Evolutionary conservation across 2,797 vertebrate genomes (phyloP).

Genomic region (Microcaecilia unicolor): DNA sequence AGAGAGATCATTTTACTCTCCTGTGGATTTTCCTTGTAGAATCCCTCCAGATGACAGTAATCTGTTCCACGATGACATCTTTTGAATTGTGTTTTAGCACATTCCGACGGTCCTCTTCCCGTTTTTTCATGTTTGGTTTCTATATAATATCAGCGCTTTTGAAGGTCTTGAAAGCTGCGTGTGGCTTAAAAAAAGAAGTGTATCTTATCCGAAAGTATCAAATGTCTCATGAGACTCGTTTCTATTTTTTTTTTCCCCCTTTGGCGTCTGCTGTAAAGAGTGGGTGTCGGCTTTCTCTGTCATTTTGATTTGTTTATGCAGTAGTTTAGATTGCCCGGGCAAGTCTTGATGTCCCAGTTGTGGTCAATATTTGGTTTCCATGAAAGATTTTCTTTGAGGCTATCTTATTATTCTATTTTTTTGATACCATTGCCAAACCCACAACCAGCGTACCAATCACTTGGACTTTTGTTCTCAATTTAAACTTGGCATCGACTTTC

Average conservation of each 20-base stretch:
- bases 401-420: slow-evolving; percentile 36
- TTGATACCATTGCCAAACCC: slow-evolving; percentile 62
- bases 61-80: slow-evolving; percentile 37
- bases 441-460: slow-evolving; percentile 71
- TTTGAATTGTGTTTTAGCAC: too few species aligned
- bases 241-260: slow-evolving; percentile 63
- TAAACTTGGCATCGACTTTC: slow-evolving; percentile 62
- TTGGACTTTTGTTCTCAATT: slow-evolving; percentile 83
- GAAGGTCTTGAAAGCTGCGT: too few species aligned
- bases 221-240: slow-evolving; percentile 59
- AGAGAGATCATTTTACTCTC: slow-evolving; percentile 12
- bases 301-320: slow-evolving; percentile 73
- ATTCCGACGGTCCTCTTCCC: too few species aligned
- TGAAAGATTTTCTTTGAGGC: slow-evolving; percentile 81
- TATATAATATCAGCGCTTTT: too few species aligned
- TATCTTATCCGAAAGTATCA: slow-evolving; percentile 52
- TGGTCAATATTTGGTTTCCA: slow-evolving; percentile 78
- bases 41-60: slow-evolving; percentile 15
- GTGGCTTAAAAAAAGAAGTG: slow-evolving; percentile 41
- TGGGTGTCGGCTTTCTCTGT: slow-evolving; percentile 60
- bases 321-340: slow-evolving; percentile 81
- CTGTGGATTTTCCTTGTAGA: too few species aligned
- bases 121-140: too few species aligned
- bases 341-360: slow-evolving; percentile 65
- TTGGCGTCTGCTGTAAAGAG: slow-evolving; percentile 51